These are phyloP conservation scores for Thinocorus orbignyianus DNA, from an alignment of 2,113 vertebrate genomes.

Conservation along the genomic window DNA sequence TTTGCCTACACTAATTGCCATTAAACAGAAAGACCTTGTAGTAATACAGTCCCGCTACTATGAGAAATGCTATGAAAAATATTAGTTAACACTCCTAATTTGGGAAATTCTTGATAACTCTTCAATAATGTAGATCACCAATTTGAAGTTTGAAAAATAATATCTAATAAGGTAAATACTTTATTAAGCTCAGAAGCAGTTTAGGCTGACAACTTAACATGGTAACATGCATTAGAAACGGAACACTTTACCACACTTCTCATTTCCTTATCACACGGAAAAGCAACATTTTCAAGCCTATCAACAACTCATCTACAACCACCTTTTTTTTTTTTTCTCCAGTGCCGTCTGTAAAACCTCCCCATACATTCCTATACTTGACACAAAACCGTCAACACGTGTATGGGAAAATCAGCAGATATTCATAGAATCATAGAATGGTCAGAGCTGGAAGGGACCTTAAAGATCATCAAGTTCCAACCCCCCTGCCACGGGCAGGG, in stretches of 20 bases:
- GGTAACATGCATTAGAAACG: background rate
- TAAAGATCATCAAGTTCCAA: too few relatives aligned
- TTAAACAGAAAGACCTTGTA: background rate
- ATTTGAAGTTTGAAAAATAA: background rate
- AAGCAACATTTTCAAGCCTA: conserved; percentile 50
- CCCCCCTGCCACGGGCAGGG: too few relatives aligned
- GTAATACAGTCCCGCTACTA: background rate
- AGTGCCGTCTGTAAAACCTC: conserved; percentile 17
- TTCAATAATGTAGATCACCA: background rate
- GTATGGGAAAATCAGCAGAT: background rate
- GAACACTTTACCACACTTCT: conserved; percentile 23
- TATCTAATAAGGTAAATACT: background rate
- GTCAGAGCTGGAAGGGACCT: too few relatives aligned
- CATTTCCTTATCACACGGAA: conserved; percentile 5
- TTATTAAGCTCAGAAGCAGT: background rate
- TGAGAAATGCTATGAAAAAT: background rate
- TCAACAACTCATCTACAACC: conserved; percentile 41
- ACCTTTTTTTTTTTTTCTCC: background rate
- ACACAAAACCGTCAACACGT: conserved; percentile 27
- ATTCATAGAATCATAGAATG: too few relatives aligned
- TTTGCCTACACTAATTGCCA: background rate
- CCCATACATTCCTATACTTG: background rate
- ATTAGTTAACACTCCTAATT: background rate
- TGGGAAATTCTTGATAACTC: background rate
- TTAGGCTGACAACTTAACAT: conserved; percentile 15